Base-by-base conservation (phyloP, 1,140 invertebrate genomes). In the Cherax destructor region DNA sequence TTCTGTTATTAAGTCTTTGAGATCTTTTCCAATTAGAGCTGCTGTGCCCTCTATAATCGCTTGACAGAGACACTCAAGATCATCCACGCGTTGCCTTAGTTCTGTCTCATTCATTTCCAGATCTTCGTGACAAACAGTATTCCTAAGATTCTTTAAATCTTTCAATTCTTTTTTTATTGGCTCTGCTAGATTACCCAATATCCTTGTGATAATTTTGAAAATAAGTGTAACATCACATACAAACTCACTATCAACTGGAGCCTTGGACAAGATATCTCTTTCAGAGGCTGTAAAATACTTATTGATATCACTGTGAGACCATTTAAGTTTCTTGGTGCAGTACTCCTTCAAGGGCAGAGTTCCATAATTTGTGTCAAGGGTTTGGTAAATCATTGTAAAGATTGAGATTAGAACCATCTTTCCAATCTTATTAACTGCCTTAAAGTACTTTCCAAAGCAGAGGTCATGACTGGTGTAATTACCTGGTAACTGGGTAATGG, bases 391-490 rank as follows among this genome's bases (percentile, higher is more conserved):
- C 11, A 80, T 30, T 9, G 65, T 78, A 59, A 91, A 91, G 41
- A 56, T 11, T 21, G 59, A 50, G 5, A 9, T 50, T 13, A 91
- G 83, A 21, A 91, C 83, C 11, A 79, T 30, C 65, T 61, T 78
- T 10, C 88, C 88, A 78, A 91, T 77, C 41, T 49, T 85, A 72
- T 65, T 91, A 11, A 91, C 83, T 30, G 83, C 88, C 83, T 91
- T 91, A 76, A 91, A 91, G 59, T 91, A 91, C 21, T 91, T 91
- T 7, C 88, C 88, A 52, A 91, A 91, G 88, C 74, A 86, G 30
- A 91, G 49, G 47, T 91, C 88, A 49, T 69, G 74, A n/a, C 52
- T 61, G n/a, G 88, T 91, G 61, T 91, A 91, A 24, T 74, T 83
- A 10, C 49, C 74, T 0, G 7, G 61, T 65, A 21, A 1, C 61